Percentiles rank a stretch among this genome's conserved stretches.
phyloP scores from a whole-genome alignment of 2,113 vertebrate genomes.

The Poecilia latipinna region DNA sequence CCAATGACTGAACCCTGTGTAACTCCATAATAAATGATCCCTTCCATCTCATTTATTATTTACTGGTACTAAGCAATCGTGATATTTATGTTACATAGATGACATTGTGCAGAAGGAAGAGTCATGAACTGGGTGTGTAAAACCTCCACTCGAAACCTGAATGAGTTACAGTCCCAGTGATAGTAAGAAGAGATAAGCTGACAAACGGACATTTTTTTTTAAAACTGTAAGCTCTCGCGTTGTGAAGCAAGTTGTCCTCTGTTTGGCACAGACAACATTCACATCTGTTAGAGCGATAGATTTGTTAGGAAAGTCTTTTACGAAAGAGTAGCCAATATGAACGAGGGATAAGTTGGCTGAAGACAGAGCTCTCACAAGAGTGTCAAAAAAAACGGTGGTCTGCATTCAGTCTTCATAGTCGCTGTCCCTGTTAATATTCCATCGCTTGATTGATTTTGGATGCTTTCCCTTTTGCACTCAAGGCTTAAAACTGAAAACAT shows the following conservation, averaged over 20 bases:
- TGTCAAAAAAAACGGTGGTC: not conserved
- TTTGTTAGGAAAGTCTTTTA: conserved; percentile 4
- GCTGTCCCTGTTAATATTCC: conserved; percentile 6
- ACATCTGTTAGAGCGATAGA: not conserved
- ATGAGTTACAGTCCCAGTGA: conserved; percentile 13
- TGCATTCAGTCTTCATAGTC: not conserved
- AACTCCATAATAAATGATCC: not conserved
- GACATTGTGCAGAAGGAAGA: not conserved
- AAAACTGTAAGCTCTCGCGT: too few species aligned
- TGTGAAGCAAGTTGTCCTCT: conserved; percentile 7
- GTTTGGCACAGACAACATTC: not conserved
- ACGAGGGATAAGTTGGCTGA: not conserved
- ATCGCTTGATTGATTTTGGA: conserved; percentile 28
- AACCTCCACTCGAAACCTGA: not conserved
- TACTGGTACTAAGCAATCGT: not conserved
- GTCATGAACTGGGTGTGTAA: conserved; percentile 12
- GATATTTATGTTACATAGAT: not conserved
- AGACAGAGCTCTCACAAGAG: not conserved
- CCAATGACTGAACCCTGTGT: not conserved
- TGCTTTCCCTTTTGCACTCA: conserved; percentile 13
- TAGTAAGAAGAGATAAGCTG: conserved; percentile 3
- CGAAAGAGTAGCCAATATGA: not conserved
- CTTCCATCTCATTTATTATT: too few species aligned
- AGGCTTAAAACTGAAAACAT: conserved; percentile 24
- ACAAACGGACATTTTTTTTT: not conserved